Base-by-base conservation (phyloP, 2,888 invertebrate species). In the Temnothorax ravouxi region DNA sequence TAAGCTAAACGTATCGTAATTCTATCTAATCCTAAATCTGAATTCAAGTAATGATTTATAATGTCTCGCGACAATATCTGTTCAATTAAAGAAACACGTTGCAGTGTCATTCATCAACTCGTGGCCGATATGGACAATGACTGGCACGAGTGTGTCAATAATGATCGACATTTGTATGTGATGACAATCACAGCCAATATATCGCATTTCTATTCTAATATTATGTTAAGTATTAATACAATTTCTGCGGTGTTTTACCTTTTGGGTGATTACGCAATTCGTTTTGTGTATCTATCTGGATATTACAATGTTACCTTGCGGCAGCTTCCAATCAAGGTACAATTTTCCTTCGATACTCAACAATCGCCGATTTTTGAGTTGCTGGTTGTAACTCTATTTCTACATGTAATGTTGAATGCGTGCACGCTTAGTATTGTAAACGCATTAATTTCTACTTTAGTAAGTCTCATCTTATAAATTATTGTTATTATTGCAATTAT, bases 341-440 rank as follows among this genome's bases (percentile, higher is more conserved):
- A 72, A 38, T 29, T 84, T 29, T 72, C 85, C 0, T 83, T 83
- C 6, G 77, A 85, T 2, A 44, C 13, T 0, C 50, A 59, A 21
- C 61, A 50, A 54, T 84, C 84, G 18, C 84, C 84, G 0, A 64
- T 41, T 25, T 84, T 74, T 25, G 84, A 84, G 13, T 0, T 84
- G 0, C 13, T 83, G 8, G n/a, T n/a, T 11, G 0, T 41, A 50
- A 8, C 9, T 18, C 11, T 83, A 56, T 41, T 34, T 38, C 0
- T 79, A 25, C 79, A 79, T 41, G 21, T 41, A 1, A n/a, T 56
- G 41, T 38, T 47, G 13, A 13, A 50, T 8, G 13, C 18, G 2
- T n/a, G 9, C 18, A 34, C 59, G 2, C 0, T 83, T 3, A 2
- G 34, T 38, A 3, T 83, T 56, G 0, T 82, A 38, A 83, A 83